Evolutionary conservation across 2,797 vertebrate species (phyloP).

Genomic region (Naso thynnoides): DNA sequence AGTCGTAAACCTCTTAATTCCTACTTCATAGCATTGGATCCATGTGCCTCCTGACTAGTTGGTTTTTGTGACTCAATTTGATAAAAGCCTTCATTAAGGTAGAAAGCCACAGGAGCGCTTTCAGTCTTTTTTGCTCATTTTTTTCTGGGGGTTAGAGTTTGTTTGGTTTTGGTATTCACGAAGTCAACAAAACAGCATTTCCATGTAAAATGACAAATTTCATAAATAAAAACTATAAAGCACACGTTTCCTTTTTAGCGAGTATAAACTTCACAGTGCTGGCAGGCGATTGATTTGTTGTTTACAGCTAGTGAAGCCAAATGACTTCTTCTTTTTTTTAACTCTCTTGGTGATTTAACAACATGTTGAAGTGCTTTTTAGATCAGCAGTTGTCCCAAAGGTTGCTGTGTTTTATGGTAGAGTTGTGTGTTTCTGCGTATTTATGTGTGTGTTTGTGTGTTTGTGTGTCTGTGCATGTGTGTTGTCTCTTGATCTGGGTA

Average conservation of each 20-base stretch:
- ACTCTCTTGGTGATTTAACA: neutral
- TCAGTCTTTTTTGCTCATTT: neutral
- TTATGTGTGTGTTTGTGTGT: neutral
- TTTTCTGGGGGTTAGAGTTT: neutral
- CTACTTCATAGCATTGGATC: neutral
- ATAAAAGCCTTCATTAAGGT: no score
- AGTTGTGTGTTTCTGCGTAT: neutral
- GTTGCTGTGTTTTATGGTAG: neutral
- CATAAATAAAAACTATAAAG: neutral
- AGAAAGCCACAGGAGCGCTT: neutral
- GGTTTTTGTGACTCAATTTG: conserved; percentile 15
- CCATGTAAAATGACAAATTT: neutral
- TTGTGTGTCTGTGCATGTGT: conserved; percentile 22
- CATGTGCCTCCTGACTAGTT: conserved; percentile 13
- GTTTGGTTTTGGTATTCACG: neutral
- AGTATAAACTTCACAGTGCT: neutral
- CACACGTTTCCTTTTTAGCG: neutral
- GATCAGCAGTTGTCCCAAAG: neutral
- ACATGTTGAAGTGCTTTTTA: neutral
- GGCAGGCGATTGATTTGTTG: neutral
- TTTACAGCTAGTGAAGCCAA: neutral
- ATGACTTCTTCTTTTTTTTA: neutral
- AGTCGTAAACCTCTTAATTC: conserved; percentile 29
- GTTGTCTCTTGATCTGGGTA: neutral
- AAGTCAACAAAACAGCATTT: neutral